Evolutionary conservation across 2,888 invertebrate species (phyloP), one percentile per base, ranked within the genome.

Genomic region (Dinocampus coccinellae): DNA sequence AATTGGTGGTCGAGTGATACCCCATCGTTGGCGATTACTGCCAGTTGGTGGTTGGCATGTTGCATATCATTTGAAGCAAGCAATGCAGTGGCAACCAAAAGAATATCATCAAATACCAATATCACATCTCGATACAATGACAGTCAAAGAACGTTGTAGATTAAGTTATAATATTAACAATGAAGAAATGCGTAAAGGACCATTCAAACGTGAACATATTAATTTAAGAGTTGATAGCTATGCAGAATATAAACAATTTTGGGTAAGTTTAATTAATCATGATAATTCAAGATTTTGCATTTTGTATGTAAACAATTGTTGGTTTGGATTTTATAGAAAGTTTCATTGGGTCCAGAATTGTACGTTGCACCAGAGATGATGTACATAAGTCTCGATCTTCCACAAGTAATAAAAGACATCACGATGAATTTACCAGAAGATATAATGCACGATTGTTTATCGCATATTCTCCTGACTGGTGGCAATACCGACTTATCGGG

Each of bases 1-100:
- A 10, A 82, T 88, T 42, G 84, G 86, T 33, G 87, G 88, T n/a
- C 78, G 85, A 58, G 87, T 88, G 9, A 84, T 87, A 70, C 84
- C 85, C 2, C 82, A 84, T 62, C 83, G 88, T 7, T 87, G 87
- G 85, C 81, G 80, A 75, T 78, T 85, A 26, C 77, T 87, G 72
- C 87, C 87, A 26, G 85, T 88, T n/a, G 88, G 88, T 47, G 88
- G 88, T 26, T 87, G 87, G 86, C 86, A 88, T 71, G 86, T 88
- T 3, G 86, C 88, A 67, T 86, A 87, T 73, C 83, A 87, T 69
- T 77, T 88, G 26, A 87, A 88, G 65, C 84, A 87, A 72, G 88
- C 88, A 4, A 83, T 88, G 80, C 82, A 85, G 67, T 85, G 86
- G 86, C 85, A 87, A 69, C 84, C 83, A 39, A 87, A 87, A 69